Base-by-base conservation (phyloP, 2,797 vertebrate species). In the Esox lucius region DNA sequence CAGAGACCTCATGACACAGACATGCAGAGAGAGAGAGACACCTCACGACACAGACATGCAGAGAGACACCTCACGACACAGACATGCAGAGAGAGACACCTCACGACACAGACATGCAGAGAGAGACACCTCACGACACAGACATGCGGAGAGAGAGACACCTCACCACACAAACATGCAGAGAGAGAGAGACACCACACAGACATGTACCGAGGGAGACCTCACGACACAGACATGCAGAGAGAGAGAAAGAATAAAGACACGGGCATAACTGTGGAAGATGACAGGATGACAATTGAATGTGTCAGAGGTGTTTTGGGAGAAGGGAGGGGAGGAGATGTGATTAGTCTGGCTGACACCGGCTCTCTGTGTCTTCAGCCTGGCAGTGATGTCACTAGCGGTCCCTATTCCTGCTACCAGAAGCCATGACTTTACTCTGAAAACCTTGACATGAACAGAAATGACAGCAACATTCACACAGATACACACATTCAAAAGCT, bases 251-350 rank as follows among this genome's bases (percentile, higher is more conserved):
- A 56, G 69, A 53, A 24, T 7, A 71, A 12, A n/a, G 3, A 11
- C 16, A 71, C 51, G 24, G 33, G 70, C 28, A 31, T 62, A n/a
- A 39, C 61, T 15, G 71, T 22, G 24, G 73, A 82, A 5, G 16
- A 76, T 35, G 59, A 42, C 75, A 82, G 3, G 16, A 77, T 46
- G 59, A 42, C 75, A 83, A 78, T 79, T 79, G 83, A 75, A 79
- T 67, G 48, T 71, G 15, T 75, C 70, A 72, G 75, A 24, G 35
- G 1, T 39, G 76, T 75, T 85, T 79, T 56, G 70, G 68, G 65
- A 62, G 72, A 70, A 72, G 71, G 42, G 6, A 12, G 7, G 35
- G 35, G 11, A 12, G 42, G 42, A 7, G 42, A 12, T 46, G 42
- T 46, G 42, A 46, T 46, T 46, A 46, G 42, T 46, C 42, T 46